phyloP scores from a whole-genome alignment of 2,797 vertebrate species.

The Loriculus beryllinus region DNA sequence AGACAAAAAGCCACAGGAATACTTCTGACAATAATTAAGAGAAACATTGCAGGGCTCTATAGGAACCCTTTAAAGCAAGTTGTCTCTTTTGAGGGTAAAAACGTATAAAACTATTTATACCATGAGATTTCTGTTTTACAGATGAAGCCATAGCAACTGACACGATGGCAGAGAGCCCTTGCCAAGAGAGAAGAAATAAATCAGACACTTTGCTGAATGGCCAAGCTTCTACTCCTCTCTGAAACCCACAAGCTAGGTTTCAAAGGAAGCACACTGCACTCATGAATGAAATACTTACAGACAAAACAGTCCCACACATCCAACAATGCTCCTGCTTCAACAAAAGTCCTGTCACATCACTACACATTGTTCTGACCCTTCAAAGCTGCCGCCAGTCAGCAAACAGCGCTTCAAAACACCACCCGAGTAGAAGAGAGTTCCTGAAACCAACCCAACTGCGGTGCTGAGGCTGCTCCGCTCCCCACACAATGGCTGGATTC shows the following conservation, averaged over 20 bases:
- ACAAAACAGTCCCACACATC: neutral
- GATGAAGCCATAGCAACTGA: constrained; percentile 52
- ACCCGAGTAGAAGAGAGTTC: constrained; percentile 9
- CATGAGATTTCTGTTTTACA: neutral
- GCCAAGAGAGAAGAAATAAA: constrained; percentile 4
- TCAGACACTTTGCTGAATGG: neutral
- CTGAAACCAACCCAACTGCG: neutral
- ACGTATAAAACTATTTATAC: neutral
- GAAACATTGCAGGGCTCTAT: neutral
- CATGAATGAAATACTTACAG: constrained; percentile 40
- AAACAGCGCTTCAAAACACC: constrained; percentile 24
- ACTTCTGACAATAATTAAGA: neutral
- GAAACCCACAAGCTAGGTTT: neutral
- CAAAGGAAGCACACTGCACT: neutral
- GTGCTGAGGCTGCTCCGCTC: neutral
- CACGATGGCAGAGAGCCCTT: neutral
- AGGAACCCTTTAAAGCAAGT: neutral
- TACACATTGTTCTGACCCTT: neutral
- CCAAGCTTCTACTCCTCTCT: neutral
- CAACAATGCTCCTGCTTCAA: neutral
- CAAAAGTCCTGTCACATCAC: neutral
- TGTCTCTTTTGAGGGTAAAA: neutral
- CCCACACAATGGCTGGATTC: constrained; percentile 9
- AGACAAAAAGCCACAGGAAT: neutral
- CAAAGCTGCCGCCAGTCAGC: constrained; percentile 1